Evolutionary conservation across 2,113 vertebrate genomes (phyloP).

Genomic region (Acinonyx jubatus): DNA sequence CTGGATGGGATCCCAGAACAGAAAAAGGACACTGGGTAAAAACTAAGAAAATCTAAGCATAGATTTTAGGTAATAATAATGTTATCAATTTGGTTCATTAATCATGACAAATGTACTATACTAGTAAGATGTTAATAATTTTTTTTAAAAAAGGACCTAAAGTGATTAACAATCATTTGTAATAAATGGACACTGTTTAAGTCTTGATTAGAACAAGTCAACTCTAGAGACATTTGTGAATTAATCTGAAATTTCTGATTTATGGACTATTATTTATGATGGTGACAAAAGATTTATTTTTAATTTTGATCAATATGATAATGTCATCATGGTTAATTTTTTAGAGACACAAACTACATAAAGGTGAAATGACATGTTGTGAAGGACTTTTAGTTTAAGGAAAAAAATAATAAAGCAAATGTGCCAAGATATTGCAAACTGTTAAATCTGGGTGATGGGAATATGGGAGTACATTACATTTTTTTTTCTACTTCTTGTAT

Average conservation of each 20-base stretch:
- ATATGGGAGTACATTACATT: not conserved
- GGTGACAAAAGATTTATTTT: not conserved
- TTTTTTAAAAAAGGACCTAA: not conserved
- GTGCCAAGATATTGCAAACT: not conserved
- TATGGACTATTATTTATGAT: not conserved
- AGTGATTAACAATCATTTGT: not conserved
- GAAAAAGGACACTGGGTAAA: not conserved
- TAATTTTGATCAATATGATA: not conserved
- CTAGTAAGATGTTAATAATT: not conserved
- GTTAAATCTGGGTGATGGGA: not conserved
- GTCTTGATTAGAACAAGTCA: conserved; percentile 10
- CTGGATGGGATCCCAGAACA: not conserved
- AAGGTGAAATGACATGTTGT: not conserved
- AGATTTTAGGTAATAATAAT: not conserved
- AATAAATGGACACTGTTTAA: not conserved
- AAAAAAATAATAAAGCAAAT: not conserved
- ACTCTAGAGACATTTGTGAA: not conserved
- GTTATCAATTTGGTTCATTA: not conserved
- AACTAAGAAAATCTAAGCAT: not conserved
- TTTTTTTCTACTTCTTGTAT: not conserved
- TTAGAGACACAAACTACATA: not conserved
- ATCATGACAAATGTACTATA: not conserved
- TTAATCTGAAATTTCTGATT: not conserved
- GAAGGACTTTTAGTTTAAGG: conserved; percentile 16
- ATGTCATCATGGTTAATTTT: not conserved